These are phyloP conservation scores for Epicauta chinensis DNA, from an alignment of 1,140 invertebrate genomes.

Conservation along the genomic window DNA sequence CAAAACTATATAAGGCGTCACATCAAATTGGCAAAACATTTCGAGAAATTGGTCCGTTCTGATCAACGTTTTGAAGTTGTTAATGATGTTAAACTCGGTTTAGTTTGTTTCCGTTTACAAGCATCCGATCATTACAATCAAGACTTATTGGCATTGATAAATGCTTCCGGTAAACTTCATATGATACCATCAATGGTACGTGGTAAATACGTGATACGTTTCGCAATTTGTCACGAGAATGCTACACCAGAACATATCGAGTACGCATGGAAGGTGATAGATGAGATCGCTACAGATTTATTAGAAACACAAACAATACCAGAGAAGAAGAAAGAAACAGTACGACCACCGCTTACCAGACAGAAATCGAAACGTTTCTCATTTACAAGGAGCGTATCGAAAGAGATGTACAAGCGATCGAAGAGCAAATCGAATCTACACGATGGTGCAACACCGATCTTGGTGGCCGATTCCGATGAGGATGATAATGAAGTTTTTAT, in stretches of 20 bases:
- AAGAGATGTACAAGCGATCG: slow-evolving; percentile 54
- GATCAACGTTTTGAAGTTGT: slow-evolving; percentile 79
- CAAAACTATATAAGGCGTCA: slow-evolving; percentile 83
- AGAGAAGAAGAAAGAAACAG: slow-evolving; percentile 33
- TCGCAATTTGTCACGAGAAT: slow-evolving; percentile 77
- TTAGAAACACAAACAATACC: slow-evolving; percentile 40
- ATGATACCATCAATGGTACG: slow-evolving; percentile 82
- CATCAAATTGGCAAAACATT: slow-evolving; percentile 77
- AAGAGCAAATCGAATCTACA: slow-evolving; percentile 54
- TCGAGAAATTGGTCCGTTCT: slow-evolving; percentile 67
- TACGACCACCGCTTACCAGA: slow-evolving; percentile 48
- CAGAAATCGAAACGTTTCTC: slow-evolving; percentile 56
- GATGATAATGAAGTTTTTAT: slow-evolving; percentile 20
- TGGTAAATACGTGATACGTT: slow-evolving; percentile 72
- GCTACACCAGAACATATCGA: slow-evolving; percentile 70
- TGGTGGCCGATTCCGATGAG: slow-evolving; percentile 50
- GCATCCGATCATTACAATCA: slow-evolving; percentile 73
- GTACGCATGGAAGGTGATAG: slow-evolving; percentile 70
- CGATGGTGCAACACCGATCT: slow-evolving; percentile 61
- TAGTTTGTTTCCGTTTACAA: slow-evolving; percentile 64
- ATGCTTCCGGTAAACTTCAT: slow-evolving; percentile 81
- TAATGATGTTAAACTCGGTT: slow-evolving; percentile 70
- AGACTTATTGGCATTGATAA: slow-evolving; percentile 74
- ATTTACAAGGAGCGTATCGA: slow-evolving; percentile 60
- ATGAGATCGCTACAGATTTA: slow-evolving; percentile 60